These are phyloP conservation scores for Ictalurus furcatus DNA, from an alignment of 2,113 vertebrate species.

Conservation along the genomic window DNA sequence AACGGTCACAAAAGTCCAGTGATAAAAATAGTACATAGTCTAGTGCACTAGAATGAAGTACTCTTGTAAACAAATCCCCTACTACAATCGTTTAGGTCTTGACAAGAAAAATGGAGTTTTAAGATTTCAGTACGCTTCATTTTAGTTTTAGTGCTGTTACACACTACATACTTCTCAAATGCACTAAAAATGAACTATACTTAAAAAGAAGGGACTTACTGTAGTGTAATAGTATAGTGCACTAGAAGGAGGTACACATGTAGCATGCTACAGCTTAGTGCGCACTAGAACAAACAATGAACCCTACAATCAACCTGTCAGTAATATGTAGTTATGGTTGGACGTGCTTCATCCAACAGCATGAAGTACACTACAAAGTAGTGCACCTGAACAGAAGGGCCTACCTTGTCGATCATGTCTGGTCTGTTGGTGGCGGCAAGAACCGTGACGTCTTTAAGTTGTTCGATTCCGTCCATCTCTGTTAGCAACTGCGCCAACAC, in stretches of 20 bases:
- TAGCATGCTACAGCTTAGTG: not conserved
- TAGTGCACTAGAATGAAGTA: not conserved
- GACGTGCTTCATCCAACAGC: not conserved
- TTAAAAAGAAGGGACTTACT: not conserved
- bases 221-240: not conserved
- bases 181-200: not conserved
- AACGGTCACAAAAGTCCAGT: not conserved
- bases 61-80: not conserved
- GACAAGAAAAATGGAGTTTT: too few species aligned
- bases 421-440: slow-evolving; percentile 96
- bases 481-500: slow-evolving; percentile 95
- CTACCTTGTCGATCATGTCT: slow-evolving; percentile 97
- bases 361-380: not conserved
- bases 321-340: too few species aligned
- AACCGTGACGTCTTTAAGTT: slow-evolving; percentile 88
- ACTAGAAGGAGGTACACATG: not conserved
- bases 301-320: not conserved
- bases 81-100: too few species aligned
- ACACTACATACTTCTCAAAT: not conserved
- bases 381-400: not conserved
- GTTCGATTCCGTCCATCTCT: slow-evolving; percentile 97
- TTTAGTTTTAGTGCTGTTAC: not conserved
- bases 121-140: not conserved
- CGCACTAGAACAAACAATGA: not conserved
- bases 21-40: too few species aligned